Base-by-base conservation (phyloP, 2,888 invertebrate genomes). In the Nephrotoma appendiculata region DNA sequence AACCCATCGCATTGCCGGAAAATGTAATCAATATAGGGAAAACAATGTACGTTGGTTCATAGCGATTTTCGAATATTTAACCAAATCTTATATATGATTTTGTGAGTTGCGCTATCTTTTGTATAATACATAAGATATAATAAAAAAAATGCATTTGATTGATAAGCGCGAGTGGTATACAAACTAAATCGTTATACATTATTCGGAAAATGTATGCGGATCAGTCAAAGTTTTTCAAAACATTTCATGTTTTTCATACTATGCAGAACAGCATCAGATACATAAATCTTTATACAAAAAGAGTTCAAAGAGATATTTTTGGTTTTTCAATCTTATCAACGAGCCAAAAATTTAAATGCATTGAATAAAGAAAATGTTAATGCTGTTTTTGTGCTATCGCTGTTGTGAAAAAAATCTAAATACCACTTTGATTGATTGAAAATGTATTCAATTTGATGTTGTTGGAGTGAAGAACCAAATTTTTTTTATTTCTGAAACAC, bases 351-450 rank as follows among this genome's bases (percentile, higher is more conserved):
- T 31, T 31, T 31, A 31, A 31, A 31, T 31, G 31, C 31, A 31
- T 31, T 31, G 31, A 9, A 31, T 9, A 31, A 15, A 57, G 6
- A 57, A 57, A n/a, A 71, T 31, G 71, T 6, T 71, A 71, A 71
- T 71, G 71, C 31, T 71, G 5, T 52, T 52, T 52, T 19, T 71
- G 11, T 71, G 5, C 71, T 71, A 71, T 71, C 71, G 71, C 2
- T 71, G 31, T 71, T 71, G 71, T 19, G 71, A 31, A 71, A 71
- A 31, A 71, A 71, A 71, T 71, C 71, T 84, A 84, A 84, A 84
- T 84, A 84, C 84, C 84, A 84, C 84, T 84, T 43, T 84, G 84
- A 84, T 84, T 84, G 84, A 84, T 84, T 84, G 84, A 84, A 84
- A 84, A 84, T 84, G 43, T 84, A 71, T 71, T 71, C 71, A 71